These are phyloP conservation scores for Diadema setosum DNA, from an alignment of 35 echinoderm and acorn worm genomes.

Conservation along the genomic window DNA sequence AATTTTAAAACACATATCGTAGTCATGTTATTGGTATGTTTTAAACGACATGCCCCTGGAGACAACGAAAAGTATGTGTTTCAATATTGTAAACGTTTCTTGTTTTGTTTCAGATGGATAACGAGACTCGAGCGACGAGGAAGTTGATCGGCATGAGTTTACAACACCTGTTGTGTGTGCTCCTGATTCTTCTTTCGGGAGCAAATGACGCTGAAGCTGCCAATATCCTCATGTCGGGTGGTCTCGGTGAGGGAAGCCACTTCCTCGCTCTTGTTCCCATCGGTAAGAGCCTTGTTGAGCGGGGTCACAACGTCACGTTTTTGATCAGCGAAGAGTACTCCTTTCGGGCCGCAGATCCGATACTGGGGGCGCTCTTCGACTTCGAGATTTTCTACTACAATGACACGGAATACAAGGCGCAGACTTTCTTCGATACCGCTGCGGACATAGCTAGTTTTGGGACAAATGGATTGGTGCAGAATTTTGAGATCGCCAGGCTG, in stretches of 20 bases:
- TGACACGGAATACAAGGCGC: not conserved
- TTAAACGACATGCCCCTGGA: too few relatives aligned
- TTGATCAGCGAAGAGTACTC: not conserved
- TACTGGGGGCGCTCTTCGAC: not conserved
- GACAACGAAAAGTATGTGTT: too few relatives aligned
- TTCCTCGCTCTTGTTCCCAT: not conserved
- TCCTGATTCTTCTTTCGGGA: too few relatives aligned
- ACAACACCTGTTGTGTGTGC: too few relatives aligned
- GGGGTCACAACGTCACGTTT: not conserved
- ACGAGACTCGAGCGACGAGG: too few relatives aligned
- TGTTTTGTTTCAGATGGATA: too few relatives aligned
- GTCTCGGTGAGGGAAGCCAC: not conserved
- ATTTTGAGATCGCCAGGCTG: not conserved
- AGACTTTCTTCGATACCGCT: not conserved
- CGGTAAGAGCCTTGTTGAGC: not conserved
- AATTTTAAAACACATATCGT: too few relatives aligned
- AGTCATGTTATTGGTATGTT: too few relatives aligned
- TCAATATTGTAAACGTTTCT: too few relatives aligned
- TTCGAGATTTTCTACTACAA: not conserved
- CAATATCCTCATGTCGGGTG: not conserved
- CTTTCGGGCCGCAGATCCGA: not conserved
- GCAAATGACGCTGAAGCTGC: too few relatives aligned
- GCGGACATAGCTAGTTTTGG: not conserved
- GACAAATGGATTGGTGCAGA: not conserved
- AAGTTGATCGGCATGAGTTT: too few relatives aligned